Evolutionary conservation across 1,140 invertebrate genomes (phyloP).

Genomic region (Lethocerus indicus): DNA sequence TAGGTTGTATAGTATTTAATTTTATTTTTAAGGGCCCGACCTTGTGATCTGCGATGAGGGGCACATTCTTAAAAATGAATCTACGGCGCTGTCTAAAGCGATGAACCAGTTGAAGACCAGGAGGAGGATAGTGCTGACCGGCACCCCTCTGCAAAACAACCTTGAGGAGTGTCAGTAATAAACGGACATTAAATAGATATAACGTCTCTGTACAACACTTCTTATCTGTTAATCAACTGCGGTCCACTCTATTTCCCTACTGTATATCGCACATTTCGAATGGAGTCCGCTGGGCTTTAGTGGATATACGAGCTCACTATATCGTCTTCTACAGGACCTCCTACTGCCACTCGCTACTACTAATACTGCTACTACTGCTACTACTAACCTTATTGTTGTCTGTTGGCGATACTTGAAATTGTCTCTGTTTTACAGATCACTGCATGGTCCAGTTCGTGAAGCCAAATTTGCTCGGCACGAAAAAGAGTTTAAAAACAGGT

Average conservation of each 20-base stretch:
- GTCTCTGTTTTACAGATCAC: constrained; percentile 46
- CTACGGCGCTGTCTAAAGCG: constrained; percentile 67
- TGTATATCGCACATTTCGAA: no score
- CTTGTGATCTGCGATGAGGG: constrained; percentile 89
- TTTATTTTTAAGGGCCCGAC: constrained; percentile 49
- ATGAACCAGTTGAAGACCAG: constrained; percentile 61
- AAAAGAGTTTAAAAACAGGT: constrained; percentile 81
- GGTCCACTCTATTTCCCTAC: no score
- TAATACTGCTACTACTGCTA: no score
- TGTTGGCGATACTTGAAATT: constrained; percentile 2
- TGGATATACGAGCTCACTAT: no score
- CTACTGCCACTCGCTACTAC: no score
- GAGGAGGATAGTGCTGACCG: constrained; percentile 78
- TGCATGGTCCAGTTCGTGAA: constrained; percentile 96
- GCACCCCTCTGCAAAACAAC: constrained; percentile 93
- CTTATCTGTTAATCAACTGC: no score
- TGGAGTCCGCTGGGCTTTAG: no score
- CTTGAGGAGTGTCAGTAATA: constrained; percentile 71
- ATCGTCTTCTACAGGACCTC: background rate
- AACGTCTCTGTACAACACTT: no score
- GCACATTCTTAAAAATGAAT: constrained; percentile 83
- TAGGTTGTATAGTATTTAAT: background rate
- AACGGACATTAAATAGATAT: no score
- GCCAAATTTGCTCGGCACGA: constrained; percentile 77
- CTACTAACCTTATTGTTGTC: no score